These are phyloP conservation scores for Oxyura jamaicensis DNA, from an alignment of 2,113 vertebrate species.

Conservation along the genomic window DNA sequence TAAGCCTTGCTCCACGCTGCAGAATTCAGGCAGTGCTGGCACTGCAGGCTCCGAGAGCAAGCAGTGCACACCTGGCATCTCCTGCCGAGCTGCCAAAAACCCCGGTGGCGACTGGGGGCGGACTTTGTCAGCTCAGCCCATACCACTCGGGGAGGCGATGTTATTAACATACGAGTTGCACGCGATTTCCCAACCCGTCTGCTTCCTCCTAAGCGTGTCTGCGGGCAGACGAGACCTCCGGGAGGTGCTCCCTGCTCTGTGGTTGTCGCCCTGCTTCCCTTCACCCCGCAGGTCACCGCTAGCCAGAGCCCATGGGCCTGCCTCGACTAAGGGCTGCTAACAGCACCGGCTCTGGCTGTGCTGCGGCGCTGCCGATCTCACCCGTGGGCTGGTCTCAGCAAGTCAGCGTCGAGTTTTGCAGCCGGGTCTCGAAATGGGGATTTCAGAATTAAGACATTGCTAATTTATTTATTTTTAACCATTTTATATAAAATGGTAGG, in stretches of 20 bases:
- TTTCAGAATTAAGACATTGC: not conserved
- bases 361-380: not conserved
- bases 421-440: not conserved
- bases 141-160: rapidly evolving
- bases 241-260: not conserved
- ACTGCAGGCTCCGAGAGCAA: rapidly evolving
- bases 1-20: not conserved
- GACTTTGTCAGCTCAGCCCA: not conserved
- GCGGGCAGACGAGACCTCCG: not conserved
- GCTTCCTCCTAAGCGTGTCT: not conserved
- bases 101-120: not conserved
- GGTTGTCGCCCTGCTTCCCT: not conserved
- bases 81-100: not conserved
- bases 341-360: not conserved
- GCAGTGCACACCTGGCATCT: not conserved
- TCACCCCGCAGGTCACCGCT: not conserved
- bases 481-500: not conserved
- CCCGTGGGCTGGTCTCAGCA: not conserved
- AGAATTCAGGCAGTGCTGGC: not conserved
- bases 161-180: not conserved
- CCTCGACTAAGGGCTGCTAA: not conserved
- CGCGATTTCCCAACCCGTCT: not conserved
- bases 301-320: not conserved
- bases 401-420: not conserved
- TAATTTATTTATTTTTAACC: not conserved